These are phyloP conservation scores for Trissonchulus sp. DNA, from an alignment of 2,888 invertebrate genomes.

Conservation along the genomic window DNA sequence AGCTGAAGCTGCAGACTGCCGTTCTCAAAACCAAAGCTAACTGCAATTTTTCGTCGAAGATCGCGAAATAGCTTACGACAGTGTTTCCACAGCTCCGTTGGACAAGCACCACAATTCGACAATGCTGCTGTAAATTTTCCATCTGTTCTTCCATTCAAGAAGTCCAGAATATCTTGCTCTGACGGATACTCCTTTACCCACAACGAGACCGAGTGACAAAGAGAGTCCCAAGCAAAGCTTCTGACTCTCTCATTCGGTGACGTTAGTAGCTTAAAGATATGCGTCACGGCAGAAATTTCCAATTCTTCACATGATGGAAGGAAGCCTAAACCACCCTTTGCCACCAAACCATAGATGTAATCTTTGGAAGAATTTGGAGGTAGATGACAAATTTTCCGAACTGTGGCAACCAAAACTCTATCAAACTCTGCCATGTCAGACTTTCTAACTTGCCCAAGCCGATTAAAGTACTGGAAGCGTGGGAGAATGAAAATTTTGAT, in stretches of 20 bases:
- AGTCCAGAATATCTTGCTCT: conserved; percentile 26
- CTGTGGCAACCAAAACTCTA: conserved; percentile 5
- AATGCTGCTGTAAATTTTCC: not conserved
- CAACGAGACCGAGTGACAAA: not conserved
- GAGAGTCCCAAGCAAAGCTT: not conserved
- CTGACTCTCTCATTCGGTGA: not conserved
- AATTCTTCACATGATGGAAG: conserved; percentile 31
- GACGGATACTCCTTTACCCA: not conserved
- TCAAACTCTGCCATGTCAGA: conserved; percentile 31
- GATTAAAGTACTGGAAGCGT: conserved; percentile 10
- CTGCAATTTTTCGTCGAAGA: not conserved
- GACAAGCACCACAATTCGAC: not conserved
- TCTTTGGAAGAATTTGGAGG: conserved; percentile 32
- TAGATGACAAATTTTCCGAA: conserved; percentile 31
- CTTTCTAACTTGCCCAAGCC: conserved; percentile 25
- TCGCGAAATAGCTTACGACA: not conserved
- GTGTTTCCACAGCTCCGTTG: not conserved
- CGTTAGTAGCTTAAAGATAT: conserved; percentile 1
- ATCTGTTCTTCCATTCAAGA: not conserved
- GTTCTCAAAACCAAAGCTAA: not conserved
- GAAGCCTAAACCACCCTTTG: conserved; percentile 30
- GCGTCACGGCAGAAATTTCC: conserved; percentile 29
- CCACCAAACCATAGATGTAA: conserved; percentile 34
- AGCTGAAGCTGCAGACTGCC: not conserved
- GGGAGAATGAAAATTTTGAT: conserved; percentile 39